Percentiles rank a stretch among this genome's conserved stretches.
phyloP scores from a whole-genome alignment of 30 jellyfish, hydroid and myxozoan species.

The Calvadosia cruxmelitensis region DNA sequence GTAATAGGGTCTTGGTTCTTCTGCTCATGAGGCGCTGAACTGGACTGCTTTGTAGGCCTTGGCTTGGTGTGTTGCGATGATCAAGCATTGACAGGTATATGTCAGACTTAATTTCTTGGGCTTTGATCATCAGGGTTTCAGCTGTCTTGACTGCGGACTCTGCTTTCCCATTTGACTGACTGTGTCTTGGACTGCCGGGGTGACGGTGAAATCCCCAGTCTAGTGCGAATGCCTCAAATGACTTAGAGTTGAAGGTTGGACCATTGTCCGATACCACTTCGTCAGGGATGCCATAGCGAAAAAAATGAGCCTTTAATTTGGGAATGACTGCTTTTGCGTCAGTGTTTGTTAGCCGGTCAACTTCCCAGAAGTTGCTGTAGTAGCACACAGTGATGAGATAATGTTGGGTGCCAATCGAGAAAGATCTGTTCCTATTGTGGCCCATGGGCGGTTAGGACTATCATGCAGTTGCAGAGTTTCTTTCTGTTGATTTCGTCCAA shows the following conservation, averaged over 20 bases:
- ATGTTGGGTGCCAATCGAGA: no score
- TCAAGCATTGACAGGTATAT: conserved; percentile 18
- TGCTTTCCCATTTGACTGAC: conserved; percentile 30
- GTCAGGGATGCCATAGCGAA: conserved; percentile 13
- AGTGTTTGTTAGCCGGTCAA: conserved; percentile 16
- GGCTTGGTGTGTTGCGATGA: conserved; percentile 17
- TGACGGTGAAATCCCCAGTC: conserved; percentile 14
- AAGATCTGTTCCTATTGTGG: conserved; percentile 17
- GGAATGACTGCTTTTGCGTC: conserved; percentile 16
- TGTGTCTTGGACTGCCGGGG: conserved; percentile 23
- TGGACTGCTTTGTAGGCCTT: conserved; percentile 17
- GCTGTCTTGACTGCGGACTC: conserved; percentile 35
- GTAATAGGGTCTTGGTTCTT: conserved; percentile 24
- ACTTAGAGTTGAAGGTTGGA: conserved; percentile 19
- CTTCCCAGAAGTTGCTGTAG: conserved; percentile 28
- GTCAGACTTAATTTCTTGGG: conserved; percentile 14
- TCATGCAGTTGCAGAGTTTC: conserved; percentile 26
- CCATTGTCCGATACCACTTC: conserved; percentile 20
- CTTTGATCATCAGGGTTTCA: conserved; percentile 14
- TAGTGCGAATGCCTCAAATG: conserved; percentile 15
- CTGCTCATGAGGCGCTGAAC: conserved; percentile 25
- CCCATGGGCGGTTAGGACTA: conserved; percentile 37
- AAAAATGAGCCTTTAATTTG: conserved; percentile 11
- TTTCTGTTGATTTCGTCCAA: conserved; percentile 25
- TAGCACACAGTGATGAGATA: conserved; percentile 14